Conservation (phyloP, 2,888 invertebrate genomes). For the Melieria picta region DNA sequence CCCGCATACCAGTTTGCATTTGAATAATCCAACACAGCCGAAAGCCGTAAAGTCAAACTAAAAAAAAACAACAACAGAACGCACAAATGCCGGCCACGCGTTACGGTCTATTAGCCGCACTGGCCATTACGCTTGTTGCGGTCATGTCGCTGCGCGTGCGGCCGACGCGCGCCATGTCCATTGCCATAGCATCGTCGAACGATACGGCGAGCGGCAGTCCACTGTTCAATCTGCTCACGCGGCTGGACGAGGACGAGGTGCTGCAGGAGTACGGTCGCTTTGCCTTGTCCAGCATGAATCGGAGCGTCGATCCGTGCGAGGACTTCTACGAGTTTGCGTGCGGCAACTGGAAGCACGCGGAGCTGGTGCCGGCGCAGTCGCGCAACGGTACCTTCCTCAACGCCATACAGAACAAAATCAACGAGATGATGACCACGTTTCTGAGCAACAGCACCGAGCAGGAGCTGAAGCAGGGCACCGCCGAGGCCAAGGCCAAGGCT, state of each 20-base stretch:
- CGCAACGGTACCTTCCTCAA: constrained; percentile 53
- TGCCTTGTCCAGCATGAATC: constrained; percentile 56
- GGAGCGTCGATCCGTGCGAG: constrained; percentile 57
- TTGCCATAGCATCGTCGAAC: constrained; percentile 13
- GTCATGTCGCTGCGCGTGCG: constrained; percentile 1
- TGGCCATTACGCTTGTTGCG: constrained; percentile 39
- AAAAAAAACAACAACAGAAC: constrained; percentile 19
- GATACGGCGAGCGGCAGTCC: constrained; percentile 12
- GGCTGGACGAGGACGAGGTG: constrained; percentile 51
- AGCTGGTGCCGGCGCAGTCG: constrained; percentile 45
- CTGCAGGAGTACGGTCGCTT: constrained; percentile 53
- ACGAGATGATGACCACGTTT: constrained; percentile 49
- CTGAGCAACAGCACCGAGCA: constrained; percentile 50
- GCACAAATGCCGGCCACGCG: constrained; percentile 28
- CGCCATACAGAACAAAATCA: constrained; percentile 53
- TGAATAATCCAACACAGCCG: not conserved
- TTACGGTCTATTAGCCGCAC: constrained; percentile 45
- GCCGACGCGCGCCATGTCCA: constrained; percentile 12
- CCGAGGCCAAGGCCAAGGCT: constrained; percentile 54
- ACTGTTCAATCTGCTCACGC: constrained; percentile 47
- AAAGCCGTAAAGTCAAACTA: not conserved
- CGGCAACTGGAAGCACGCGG: constrained; percentile 55
- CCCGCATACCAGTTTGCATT: no score
- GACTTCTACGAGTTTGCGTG: constrained; percentile 61
- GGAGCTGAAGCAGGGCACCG: constrained; percentile 41